Evolutionary conservation across 2,113 vertebrate genomes (phyloP).

Genomic region (Leucopsar rothschildi): DNA sequence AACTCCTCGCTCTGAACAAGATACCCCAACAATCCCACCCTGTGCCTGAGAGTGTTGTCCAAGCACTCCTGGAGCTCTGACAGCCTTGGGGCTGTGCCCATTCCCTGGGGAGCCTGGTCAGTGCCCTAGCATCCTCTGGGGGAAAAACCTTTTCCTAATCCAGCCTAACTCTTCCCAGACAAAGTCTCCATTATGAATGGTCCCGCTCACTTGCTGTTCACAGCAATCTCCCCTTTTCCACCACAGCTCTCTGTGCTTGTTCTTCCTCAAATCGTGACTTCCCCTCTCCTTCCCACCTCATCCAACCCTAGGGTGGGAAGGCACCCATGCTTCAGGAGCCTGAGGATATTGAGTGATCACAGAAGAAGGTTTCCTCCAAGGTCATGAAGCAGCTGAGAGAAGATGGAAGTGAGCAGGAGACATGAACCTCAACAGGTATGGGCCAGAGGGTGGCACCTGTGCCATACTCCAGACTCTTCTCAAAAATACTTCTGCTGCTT

Average conservation of each 20-base stretch:
- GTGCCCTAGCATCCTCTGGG: not conserved
- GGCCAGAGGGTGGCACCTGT: not conserved
- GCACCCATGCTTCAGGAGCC: not conserved
- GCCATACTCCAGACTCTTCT: not conserved
- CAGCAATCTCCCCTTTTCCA: not conserved
- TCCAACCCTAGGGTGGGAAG: not conserved
- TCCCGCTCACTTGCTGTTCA: not conserved
- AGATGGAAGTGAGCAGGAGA: not conserved
- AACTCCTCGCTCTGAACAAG: not conserved
- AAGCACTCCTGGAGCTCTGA: not conserved
- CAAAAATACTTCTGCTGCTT: not conserved
- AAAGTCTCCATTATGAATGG: not conserved
- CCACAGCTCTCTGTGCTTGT: not conserved
- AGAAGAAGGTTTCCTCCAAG: not conserved
- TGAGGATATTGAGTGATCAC: not conserved
- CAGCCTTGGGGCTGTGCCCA: not conserved
- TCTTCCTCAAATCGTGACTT: not conserved
- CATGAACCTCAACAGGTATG: not conserved
- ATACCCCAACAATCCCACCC: not conserved
- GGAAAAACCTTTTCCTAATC: not conserved
- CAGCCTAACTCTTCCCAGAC: not conserved
- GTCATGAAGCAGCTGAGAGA: not conserved
- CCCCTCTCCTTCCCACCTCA: not conserved
- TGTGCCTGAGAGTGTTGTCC: not conserved
- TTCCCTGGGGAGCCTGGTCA: not conserved